Percentiles rank a stretch among this genome's conserved stretches.
phyloP scores from a whole-genome alignment of 30 jellyfish, hydroid and myxozoan genomes.

The Chrysaora quinquecirrha region DNA sequence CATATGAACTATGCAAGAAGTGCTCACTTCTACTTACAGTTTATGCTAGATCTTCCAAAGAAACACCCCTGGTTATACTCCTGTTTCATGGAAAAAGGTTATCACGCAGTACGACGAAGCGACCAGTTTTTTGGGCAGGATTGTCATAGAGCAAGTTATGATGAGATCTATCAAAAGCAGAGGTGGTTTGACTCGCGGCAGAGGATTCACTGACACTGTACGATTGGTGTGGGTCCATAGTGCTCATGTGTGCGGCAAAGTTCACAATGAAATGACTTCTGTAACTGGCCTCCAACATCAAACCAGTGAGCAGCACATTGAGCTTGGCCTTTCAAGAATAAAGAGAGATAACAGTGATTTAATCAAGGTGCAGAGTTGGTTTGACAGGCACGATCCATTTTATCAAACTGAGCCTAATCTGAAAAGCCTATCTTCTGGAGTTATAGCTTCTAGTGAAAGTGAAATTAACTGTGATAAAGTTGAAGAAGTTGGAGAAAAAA shows the following conservation, averaged over 20 bases:
- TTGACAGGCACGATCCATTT: conserved; percentile 61
- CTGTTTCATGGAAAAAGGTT: conserved; percentile 41
- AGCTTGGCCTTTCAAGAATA: conserved; percentile 38
- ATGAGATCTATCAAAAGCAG: conserved; percentile 58
- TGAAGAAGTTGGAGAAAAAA: conserved; percentile 47
- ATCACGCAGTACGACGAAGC: conserved; percentile 53
- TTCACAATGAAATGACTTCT: conserved; percentile 58
- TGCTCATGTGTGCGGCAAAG: conserved; percentile 20
- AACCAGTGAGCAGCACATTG: conserved; percentile 65
- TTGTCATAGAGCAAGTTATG: conserved; percentile 64
- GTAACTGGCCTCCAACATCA: conserved; percentile 27
- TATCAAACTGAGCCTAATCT: conserved; percentile 41
- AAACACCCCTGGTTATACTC: conserved; percentile 50
- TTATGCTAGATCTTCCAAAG: conserved; percentile 29
- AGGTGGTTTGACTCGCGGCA: conserved; percentile 79
- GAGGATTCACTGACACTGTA: conserved; percentile 62
- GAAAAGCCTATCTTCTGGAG: conserved; percentile 33
- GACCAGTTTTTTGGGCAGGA: conserved; percentile 60
- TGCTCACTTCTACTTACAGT: conserved; percentile 58
- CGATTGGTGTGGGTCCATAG: conserved; percentile 45
- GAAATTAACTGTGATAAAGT: conserved; percentile 62
- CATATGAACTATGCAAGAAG: conserved; percentile 65
- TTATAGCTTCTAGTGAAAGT: conserved; percentile 34
- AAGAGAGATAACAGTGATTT: conserved; percentile 30
- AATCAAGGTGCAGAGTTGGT: conserved; percentile 23